Percentiles rank a stretch among this genome's conserved stretches.
Evolutionary conservation across 2,888 invertebrate species (phyloP).

Genomic region (Thereva unica): DNA sequence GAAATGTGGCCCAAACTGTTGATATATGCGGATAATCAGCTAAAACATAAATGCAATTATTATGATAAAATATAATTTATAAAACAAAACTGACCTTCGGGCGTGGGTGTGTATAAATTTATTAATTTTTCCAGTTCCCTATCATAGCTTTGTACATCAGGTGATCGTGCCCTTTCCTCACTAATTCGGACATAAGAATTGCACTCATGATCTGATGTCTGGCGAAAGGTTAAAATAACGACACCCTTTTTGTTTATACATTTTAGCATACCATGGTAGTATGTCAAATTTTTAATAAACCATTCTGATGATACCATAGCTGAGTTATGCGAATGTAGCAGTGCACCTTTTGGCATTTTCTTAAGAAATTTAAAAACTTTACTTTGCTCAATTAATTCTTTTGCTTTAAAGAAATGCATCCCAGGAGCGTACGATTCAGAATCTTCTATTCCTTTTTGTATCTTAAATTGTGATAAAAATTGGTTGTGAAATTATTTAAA

Average conservation of each 20-base stretch:
- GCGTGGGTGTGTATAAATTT: conserved; percentile 63
- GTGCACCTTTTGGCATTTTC: conserved; percentile 63
- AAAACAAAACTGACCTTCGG: conserved; percentile 52
- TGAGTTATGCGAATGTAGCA: conserved; percentile 62
- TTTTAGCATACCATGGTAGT: conserved; percentile 53
- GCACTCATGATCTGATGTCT: conserved; percentile 45
- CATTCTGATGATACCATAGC: conserved; percentile 61
- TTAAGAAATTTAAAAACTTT: conserved; percentile 62
- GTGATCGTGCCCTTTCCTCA: conserved; percentile 55
- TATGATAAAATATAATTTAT: conserved; percentile 13
- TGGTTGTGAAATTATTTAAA: neutral
- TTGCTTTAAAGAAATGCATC: conserved; percentile 62
- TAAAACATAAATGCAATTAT: conserved; percentile 42
- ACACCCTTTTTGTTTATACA: conserved; percentile 47
- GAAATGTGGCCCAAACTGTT: conserved; percentile 61
- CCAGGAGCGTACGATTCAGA: conserved; percentile 60
- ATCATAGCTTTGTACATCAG: conserved; percentile 60
- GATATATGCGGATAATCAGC: conserved; percentile 52
- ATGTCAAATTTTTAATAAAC: conserved; percentile 61
- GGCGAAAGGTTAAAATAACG: conserved; percentile 47
- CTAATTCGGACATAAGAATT: conserved; percentile 48
- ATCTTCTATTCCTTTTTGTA: conserved; percentile 38
- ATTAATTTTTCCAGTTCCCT: conserved; percentile 61
- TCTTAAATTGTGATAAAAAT: conserved; percentile 10
- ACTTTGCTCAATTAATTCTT: conserved; percentile 60